Conservation (phyloP, 1,140 invertebrate genomes). For the Lasioglossum baleicum region DNA sequence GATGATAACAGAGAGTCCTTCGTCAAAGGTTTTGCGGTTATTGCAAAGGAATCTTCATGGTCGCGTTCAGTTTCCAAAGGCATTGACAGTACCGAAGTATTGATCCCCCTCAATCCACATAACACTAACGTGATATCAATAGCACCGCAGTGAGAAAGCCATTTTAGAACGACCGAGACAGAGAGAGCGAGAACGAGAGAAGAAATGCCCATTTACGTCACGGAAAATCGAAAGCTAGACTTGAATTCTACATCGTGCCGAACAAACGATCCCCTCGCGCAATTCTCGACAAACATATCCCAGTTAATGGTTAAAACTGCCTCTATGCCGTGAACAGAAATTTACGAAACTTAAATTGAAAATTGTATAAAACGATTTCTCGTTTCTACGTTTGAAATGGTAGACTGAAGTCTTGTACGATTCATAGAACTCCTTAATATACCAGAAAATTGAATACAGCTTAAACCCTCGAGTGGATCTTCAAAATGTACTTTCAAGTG, state of each 20-base stretch:
- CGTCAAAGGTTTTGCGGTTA: slow-evolving; percentile 53
- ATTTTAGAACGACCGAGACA: slow-evolving; percentile 46
- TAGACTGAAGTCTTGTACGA: too few relatives aligned
- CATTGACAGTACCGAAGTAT: slow-evolving; percentile 56
- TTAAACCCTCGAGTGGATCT: too few relatives aligned
- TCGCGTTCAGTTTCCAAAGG: slow-evolving; percentile 48
- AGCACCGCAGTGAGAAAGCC: slow-evolving; percentile 50
- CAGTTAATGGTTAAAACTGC: too few relatives aligned
- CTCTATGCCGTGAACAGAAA: too few relatives aligned
- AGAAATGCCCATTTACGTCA: slow-evolving; percentile 37
- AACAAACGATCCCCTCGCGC: not conserved
- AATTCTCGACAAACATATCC: not conserved
- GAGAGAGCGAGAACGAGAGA: slow-evolving; percentile 5
- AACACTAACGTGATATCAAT: slow-evolving; percentile 59
- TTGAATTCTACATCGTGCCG: not conserved
- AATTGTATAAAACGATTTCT: too few relatives aligned
- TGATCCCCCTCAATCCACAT: slow-evolving; percentile 47
- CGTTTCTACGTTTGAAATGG: too few relatives aligned
- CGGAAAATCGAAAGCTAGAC: slow-evolving; percentile 27
- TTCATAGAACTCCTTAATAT: too few relatives aligned
- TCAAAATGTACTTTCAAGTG: too few relatives aligned
- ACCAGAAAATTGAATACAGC: too few relatives aligned
- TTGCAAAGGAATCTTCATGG: slow-evolving; percentile 61
- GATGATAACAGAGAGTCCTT: slow-evolving; percentile 48
- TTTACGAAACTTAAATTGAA: too few relatives aligned